These are phyloP conservation scores for Notodonta ziczac DNA, from an alignment of 2,888 invertebrate species.

Conservation along the genomic window DNA sequence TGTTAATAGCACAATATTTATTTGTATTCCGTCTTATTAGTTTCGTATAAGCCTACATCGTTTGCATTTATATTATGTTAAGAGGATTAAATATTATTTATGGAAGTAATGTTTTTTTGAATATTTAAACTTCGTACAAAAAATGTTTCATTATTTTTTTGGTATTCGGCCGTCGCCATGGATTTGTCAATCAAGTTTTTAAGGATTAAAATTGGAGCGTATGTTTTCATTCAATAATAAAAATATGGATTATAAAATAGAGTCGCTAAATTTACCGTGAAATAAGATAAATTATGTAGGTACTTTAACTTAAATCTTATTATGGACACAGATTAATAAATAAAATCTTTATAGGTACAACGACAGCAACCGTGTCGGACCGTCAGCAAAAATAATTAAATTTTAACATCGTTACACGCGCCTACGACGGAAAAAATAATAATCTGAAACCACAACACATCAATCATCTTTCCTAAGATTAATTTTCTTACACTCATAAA, in stretches of 20 bases:
- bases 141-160: constrained; percentile 20
- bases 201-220: neutral
- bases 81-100: constrained; percentile 76
- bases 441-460: constrained; percentile 26
- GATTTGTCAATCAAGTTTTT: neutral
- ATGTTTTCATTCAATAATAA: neutral
- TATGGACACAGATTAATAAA: neutral
- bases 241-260: too few relatives aligned
- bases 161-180: constrained; percentile 1
- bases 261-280: too few relatives aligned
- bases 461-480: constrained; percentile 43
- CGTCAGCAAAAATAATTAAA: constrained; percentile 6
- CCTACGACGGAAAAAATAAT: constrained; percentile 10
- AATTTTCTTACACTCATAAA: constrained; percentile 48
- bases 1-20: constrained; percentile 61
- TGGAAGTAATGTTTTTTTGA: constrained; percentile 57
- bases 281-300: too few relatives aligned
- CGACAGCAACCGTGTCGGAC: neutral
- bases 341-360: neutral
- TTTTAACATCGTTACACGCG: constrained; percentile 4
- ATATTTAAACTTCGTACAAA: constrained; percentile 42
- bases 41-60: constrained; percentile 52
- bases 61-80: constrained; percentile 68
- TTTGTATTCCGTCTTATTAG: constrained; percentile 49
- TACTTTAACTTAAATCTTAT: too few relatives aligned